Evolutionary conservation across 2,888 invertebrate genomes (phyloP), one percentile per base, ranked within the genome.

Genomic region (Platypus cylindrus): DNA sequence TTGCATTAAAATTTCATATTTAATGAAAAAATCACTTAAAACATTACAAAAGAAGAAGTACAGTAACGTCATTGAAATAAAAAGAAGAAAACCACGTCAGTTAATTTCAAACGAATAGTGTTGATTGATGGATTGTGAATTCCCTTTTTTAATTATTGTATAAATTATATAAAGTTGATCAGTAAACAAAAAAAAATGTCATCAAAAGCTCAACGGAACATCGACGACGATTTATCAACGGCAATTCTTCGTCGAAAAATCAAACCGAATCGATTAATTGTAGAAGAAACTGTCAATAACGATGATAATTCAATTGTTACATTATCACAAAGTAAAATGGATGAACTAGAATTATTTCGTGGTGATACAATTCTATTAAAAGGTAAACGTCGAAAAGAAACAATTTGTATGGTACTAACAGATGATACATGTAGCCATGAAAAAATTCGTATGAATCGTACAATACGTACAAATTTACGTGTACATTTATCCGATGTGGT

Each of bases 301-400:
- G 98, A 99, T 75, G 98, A 98, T 64, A 99, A 98, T 63, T 97
- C 95, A 0, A 95, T 98, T 44, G 93, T 98, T 43, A 83, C 90
- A 17, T 67, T 98, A 44, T 94, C 95, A 48, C 95, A 95, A 80
- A 83, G 84, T 9, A 97, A 98, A 71, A 95, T 97, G 95, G 95
- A 97, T 60, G 94, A 97, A 62, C 71, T 98, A 17, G 90, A 93
- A 62, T 68, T 98, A 32, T 99, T 98, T 68, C 75, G 97, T 30
- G 97, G 98, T 30, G 98, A 98, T 65, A 95, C 97, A 17, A 95
- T 98, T 0, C 69, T 97, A 13, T 64, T 98, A 36, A 98, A 97
- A 63, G 98, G 97, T 41, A 97, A 97, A 63, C 76, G 97, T 34
- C 78, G 97, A 47, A 89, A 91, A 63, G 95, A 98, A 65, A 95